Conservation (phyloP, 2,888 invertebrate species). For the Mimachlamys varia region DNA sequence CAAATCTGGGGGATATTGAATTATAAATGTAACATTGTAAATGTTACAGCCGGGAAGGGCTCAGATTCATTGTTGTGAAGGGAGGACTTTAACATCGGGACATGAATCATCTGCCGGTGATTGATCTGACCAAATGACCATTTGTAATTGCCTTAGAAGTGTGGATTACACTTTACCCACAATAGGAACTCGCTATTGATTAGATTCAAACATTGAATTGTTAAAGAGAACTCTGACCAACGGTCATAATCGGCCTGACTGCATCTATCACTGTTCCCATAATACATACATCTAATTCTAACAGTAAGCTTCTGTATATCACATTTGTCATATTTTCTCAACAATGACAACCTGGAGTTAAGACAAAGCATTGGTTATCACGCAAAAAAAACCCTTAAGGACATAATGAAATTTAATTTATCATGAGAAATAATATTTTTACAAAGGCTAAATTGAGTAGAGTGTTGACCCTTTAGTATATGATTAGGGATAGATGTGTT, state of each 20-base stretch:
- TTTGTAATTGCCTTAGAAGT: background rate
- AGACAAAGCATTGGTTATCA: too few relatives aligned
- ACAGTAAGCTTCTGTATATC: background rate
- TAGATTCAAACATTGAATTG: background rate
- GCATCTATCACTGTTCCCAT: background rate
- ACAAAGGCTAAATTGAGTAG: too few relatives aligned
- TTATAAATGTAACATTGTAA: background rate
- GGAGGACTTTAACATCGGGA: background rate
- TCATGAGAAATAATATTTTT: too few relatives aligned
- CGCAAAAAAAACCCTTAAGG: too few relatives aligned
- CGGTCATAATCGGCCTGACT: background rate
- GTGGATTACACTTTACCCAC: background rate
- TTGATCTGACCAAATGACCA: constrained; percentile 19
- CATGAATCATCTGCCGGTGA: background rate
- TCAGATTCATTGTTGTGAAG: background rate
- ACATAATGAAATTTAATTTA: too few relatives aligned
- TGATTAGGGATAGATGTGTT: too few relatives aligned
- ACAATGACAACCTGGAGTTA: too few relatives aligned
- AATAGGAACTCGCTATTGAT: background rate
- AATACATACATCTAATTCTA: background rate
- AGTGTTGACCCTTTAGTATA: too few relatives aligned
- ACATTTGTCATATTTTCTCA: too few relatives aligned
- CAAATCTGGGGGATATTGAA: background rate
- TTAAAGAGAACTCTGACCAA: background rate
- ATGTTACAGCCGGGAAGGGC: background rate